phyloP scores from a whole-genome alignment of 92 coral and sea anemone species.

The Heteractis magnifica region DNA sequence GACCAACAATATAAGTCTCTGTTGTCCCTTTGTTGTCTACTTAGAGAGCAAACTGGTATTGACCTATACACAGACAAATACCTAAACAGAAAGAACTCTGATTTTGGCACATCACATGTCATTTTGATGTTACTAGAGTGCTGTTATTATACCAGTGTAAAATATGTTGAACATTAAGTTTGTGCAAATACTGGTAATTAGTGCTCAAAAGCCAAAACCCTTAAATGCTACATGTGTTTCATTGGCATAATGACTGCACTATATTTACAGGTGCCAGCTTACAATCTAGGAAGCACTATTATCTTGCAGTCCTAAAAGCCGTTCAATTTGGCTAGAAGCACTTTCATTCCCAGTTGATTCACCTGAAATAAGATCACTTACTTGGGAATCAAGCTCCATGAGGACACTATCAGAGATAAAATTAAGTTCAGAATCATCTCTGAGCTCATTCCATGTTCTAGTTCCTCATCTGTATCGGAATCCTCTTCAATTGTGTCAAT shows the following conservation, averaged over 20 bases:
- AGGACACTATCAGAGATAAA: conserved; percentile 16
- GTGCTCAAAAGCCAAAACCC: neutral
- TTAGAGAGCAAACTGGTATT: too few relatives aligned
- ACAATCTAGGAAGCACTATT: neutral
- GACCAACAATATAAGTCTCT: neutral
- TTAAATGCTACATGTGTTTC: neutral
- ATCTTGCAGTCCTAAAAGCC: conserved; percentile 2
- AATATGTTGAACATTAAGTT: too few relatives aligned
- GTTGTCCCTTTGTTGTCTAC: neutral
- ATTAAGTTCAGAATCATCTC: conserved; percentile 48
- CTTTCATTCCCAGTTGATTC: neutral
- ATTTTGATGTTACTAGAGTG: too few relatives aligned
- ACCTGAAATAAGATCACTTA: neutral
- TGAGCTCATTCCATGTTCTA: conserved; percentile 39
- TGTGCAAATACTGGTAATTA: neutral
- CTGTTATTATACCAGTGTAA: too few relatives aligned
- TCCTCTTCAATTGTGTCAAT: conserved; percentile 17
- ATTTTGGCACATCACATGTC: too few relatives aligned
- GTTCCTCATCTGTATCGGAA: neutral
- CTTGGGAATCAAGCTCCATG: conserved; percentile 1
- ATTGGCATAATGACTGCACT: neutral
- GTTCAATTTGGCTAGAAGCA: conserved; percentile 1
- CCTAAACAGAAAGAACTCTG: too few relatives aligned
- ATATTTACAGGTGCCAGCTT: neutral
- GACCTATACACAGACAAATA: too few relatives aligned